phyloP scores from a whole-genome alignment of 2,888 invertebrate genomes.

The Tenthredo livida region DNA sequence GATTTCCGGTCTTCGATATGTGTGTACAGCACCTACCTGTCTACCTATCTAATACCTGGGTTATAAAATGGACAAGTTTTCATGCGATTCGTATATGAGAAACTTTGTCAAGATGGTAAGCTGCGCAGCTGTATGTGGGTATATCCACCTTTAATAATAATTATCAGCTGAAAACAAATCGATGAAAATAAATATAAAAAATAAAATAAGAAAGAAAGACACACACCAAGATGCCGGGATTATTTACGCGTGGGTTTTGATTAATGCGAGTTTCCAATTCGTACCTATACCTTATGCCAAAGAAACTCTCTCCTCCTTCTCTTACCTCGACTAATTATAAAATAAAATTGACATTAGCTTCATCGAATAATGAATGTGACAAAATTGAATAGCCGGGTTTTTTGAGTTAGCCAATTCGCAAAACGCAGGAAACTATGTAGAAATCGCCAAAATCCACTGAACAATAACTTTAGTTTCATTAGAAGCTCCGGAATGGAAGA shows the following conservation, averaged over 20 bases:
- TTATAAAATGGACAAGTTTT: not conserved
- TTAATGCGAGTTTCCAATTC: constrained; percentile 67
- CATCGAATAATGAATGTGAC: not conserved
- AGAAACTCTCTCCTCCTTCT: not conserved
- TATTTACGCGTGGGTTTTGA: constrained; percentile 59
- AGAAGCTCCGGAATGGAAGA: too few relatives aligned
- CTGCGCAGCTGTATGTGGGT: not conserved
- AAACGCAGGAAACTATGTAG: too few relatives aligned
- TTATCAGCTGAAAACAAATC: not conserved
- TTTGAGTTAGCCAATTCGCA: not conserved
- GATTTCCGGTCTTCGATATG: not conserved
- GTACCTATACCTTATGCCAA: constrained; percentile 14
- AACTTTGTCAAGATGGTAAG: constrained; percentile 1
- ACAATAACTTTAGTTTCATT: too few relatives aligned
- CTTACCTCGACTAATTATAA: not conserved
- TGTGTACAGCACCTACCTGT: too few relatives aligned
- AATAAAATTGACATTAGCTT: not conserved
- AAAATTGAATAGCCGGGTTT: not conserved
- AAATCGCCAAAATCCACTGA: too few relatives aligned
- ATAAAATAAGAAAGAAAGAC: not conserved
- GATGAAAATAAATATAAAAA: not conserved
- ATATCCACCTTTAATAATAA: not conserved
- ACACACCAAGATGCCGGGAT: not conserved
- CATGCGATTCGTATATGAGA: not conserved
- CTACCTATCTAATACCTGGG: not conserved